Percentiles rank a stretch among this genome's conserved stretches.
phyloP scores from a whole-genome alignment of 2,888 invertebrate genomes.

The Cyclophora albipunctata region DNA sequence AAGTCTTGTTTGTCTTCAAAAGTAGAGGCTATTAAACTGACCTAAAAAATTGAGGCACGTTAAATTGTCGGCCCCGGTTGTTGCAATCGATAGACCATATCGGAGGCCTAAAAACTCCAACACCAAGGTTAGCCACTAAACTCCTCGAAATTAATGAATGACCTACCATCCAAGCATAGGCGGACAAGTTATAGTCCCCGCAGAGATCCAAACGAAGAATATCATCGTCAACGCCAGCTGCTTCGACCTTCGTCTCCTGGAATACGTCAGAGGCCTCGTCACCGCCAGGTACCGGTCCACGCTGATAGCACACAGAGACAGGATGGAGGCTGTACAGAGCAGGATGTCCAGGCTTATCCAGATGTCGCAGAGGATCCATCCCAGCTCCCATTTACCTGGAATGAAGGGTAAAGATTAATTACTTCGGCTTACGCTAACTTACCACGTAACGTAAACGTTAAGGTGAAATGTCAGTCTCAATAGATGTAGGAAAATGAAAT shows the following conservation, averaged over 20 bases:
- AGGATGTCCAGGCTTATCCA: slow-evolving; percentile 96
- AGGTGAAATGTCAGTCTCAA: too few species aligned
- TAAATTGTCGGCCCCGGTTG: too few species aligned
- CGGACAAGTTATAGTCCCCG: slow-evolving; percentile 94
- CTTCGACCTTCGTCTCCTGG: slow-evolving; percentile 89
- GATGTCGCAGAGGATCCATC: slow-evolving; percentile 89
- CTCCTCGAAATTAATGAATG: too few species aligned
- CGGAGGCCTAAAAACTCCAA: too few species aligned
- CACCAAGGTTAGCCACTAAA: too few species aligned
- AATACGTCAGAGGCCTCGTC: slow-evolving; percentile 93
- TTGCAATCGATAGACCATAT: too few species aligned
- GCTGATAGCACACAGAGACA: slow-evolving; percentile 94
- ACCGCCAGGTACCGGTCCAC: slow-evolving; percentile 94
- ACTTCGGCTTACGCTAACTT: too few species aligned
- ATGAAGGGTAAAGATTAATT: background rate
- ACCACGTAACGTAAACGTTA: too few species aligned
- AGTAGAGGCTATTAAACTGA: too few species aligned
- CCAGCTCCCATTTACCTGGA: slow-evolving; percentile 89
- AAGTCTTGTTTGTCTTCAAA: too few species aligned
- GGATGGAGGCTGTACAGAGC: slow-evolving; percentile 93
- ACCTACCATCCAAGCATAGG: slow-evolving; percentile 93
- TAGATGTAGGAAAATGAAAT: too few species aligned
- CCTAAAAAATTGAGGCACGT: too few species aligned
- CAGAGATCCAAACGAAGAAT: slow-evolving; percentile 91
- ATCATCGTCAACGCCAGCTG: slow-evolving; percentile 90